Conservation (phyloP, 2,113 vertebrate genomes). For the Onychorhynchus coronatus region DNA sequence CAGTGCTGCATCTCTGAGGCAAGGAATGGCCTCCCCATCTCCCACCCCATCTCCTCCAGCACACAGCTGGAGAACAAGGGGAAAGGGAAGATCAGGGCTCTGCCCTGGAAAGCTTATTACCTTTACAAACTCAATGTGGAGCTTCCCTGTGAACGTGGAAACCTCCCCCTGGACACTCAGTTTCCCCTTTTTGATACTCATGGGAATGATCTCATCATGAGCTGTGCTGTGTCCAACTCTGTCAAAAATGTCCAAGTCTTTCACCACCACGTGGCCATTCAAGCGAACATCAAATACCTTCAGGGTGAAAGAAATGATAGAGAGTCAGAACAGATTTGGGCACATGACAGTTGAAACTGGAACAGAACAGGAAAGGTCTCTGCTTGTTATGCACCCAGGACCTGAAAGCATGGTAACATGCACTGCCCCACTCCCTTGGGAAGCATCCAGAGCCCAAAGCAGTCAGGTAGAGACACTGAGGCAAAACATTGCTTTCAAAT, state of each 20-base stretch:
- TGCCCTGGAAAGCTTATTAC: constrained; percentile 63
- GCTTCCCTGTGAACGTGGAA: constrained; percentile 95
- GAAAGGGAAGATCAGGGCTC: background rate
- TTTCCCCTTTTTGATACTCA: constrained; percentile 92
- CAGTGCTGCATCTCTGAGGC: background rate
- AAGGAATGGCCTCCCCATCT: background rate
- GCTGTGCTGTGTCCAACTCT: constrained; percentile 96
- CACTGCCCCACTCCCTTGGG: background rate
- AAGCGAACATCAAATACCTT: constrained; percentile 97
- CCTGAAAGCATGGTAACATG: background rate
- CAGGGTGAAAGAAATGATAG: constrained; percentile 8
- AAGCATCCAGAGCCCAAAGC: background rate
- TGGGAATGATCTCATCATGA: constrained; percentile 92
- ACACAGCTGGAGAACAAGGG: background rate
- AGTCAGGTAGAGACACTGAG: background rate
- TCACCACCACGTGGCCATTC: constrained; percentile 94
- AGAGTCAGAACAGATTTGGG: background rate
- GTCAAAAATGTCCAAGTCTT: constrained; percentile 98
- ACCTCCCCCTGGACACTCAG: constrained; percentile 94
- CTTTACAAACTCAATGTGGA: constrained; percentile 97
- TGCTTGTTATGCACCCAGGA: background rate
- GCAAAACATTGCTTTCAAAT: background rate
- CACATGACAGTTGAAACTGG: background rate
- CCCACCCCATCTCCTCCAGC: background rate
- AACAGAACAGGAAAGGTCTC: background rate